phyloP scores from a whole-genome alignment of 2,113 vertebrate genomes.

The Chloebia gouldiae region DNA sequence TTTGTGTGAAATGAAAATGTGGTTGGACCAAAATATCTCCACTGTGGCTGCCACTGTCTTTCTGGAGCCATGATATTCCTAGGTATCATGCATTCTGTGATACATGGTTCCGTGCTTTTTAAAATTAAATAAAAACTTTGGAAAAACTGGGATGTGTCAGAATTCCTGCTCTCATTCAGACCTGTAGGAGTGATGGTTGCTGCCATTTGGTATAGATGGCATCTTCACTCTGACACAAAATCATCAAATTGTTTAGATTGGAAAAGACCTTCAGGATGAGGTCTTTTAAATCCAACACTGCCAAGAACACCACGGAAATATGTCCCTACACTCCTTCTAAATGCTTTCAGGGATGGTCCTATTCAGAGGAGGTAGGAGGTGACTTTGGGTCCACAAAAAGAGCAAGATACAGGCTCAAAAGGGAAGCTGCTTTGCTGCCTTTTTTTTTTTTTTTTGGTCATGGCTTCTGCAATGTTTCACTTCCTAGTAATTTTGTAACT shows the following conservation, averaged over 20 bases:
- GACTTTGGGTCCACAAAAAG: not conserved
- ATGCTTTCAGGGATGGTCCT: not conserved
- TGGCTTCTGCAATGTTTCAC: not conserved
- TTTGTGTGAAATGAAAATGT: not conserved
- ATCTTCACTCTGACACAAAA: not conserved
- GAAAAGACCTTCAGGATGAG: not conserved
- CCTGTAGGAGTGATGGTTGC: not conserved
- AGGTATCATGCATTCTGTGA: not conserved
- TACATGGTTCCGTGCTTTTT: not conserved
- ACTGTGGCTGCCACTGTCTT: not conserved
- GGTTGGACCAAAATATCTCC: not conserved
- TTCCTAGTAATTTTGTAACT: not conserved
- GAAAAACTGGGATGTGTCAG: not conserved
- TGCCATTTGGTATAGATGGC: not conserved
- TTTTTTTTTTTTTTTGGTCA: not conserved
- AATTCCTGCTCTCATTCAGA: not conserved
- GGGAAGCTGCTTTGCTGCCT: not conserved
- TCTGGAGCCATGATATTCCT: not conserved
- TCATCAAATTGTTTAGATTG: not conserved
- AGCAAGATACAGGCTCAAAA: not conserved
- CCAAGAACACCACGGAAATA: not conserved
- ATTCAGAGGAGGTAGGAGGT: not conserved
- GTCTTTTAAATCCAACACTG: not conserved
- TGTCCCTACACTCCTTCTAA: not conserved
- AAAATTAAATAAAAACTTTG: not conserved